Base-by-base conservation (phyloP, 2,888 invertebrate species). In the Altica lythri region DNA sequence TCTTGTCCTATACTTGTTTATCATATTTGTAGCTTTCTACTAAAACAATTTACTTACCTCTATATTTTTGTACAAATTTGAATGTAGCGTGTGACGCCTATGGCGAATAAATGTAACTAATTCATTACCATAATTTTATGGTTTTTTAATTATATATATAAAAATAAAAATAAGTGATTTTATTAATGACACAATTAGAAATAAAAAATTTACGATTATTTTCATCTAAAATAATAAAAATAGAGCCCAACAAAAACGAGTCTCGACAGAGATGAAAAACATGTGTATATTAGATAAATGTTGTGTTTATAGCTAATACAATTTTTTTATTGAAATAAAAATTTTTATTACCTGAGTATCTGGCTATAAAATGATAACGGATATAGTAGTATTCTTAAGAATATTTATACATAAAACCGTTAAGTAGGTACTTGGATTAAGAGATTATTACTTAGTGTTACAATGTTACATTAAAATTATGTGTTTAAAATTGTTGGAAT, bases 401-500 rank as follows among this genome's bases (percentile, higher is more conserved):
- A 38, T 29, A 35, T 43, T 18, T 49, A 29, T 9, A 29, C 40
- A 35, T 43, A 44, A 43, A 19, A 45, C 32, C 4, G 27, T 30
- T 32, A 37, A 47, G 35, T 47, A 22, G 47, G 22, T 37, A 37
- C 37, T 37, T 37, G 10, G 37, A 37, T 37, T 37, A 37, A 37
- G n/a, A 37, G 37, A 37, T 37, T 37, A 37, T 18, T 17, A 37
- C 37, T 18, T 37, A 18, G 37, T 37, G 10, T 10, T 17, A 37
- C 37, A 37, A 37, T n/a, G 37, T 37, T 37, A 18, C 14, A 10
- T 14, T 35, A 35, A 35, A 14, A 14, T 35, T 32, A 32, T 32
- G 18, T 12, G 27, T 27, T 58, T 61, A 63, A 61, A 63, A 61
- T 53, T 59, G 58, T 58, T n/a, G n/a, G n/a, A n/a, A n/a, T n/a